Evolutionary conservation across 64 coral and sea anemone species (phyloP).

Genomic region (Actinia equina): DNA sequence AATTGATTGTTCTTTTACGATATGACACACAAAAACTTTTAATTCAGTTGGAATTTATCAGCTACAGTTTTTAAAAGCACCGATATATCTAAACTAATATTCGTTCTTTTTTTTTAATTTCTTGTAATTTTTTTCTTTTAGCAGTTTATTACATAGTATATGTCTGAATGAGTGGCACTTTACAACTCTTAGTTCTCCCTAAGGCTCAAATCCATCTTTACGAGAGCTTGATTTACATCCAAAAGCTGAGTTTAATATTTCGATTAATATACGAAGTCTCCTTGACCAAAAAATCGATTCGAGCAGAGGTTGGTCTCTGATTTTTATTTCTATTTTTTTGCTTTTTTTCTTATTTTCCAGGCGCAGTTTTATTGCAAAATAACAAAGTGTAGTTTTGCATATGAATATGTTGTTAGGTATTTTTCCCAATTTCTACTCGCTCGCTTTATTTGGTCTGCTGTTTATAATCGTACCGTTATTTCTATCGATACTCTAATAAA

Average conservation of each 20-base stretch:
- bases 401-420: neutral
- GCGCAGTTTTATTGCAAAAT: neutral
- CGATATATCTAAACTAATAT: neutral
- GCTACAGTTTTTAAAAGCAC: neutral
- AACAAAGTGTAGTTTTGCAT: neutral
- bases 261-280: neutral
- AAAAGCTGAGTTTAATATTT: too few species aligned
- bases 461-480: neutral
- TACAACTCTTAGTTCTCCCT: neutral
- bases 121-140: neutral
- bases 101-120: too few species aligned
- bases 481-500: neutral
- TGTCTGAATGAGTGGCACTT: neutral
- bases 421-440: neutral
- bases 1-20: slow-evolving; percentile 13
- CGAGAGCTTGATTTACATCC: neutral
- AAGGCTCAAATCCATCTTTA: neutral
- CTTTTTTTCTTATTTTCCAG: neutral
- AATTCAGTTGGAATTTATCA: neutral
- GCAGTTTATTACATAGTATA: neutral
- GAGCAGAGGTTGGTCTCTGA: neutral
- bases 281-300: neutral
- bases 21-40: neutral
- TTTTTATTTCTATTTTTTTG: neutral
- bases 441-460: slow-evolving; percentile 10